Conservation (phyloP, 1,140 invertebrate genomes). For the Oscheius sp. region DNA sequence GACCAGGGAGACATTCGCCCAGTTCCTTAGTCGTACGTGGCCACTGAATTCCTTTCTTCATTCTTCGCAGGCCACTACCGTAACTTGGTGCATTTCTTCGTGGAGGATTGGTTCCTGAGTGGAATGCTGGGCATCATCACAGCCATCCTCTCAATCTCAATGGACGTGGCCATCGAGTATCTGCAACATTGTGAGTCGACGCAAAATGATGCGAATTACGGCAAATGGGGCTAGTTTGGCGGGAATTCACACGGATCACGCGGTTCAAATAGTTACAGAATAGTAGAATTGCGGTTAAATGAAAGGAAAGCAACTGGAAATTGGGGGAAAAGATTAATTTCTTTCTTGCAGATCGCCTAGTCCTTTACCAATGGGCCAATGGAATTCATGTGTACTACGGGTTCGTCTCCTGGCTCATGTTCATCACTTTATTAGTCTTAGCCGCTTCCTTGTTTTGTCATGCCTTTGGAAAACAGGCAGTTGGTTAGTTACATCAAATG, state of each 20-base stretch:
- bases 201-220: neutral
- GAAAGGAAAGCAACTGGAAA: neutral
- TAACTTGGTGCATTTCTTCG: slow-evolving; percentile 44
- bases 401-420: slow-evolving; percentile 31
- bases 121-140: slow-evolving; percentile 38
- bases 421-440: slow-evolving; percentile 32
- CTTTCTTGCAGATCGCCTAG: slow-evolving; percentile 23
- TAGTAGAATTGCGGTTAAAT: neutral
- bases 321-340: neutral
- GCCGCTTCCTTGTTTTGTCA: slow-evolving; percentile 28
- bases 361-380: slow-evolving; percentile 14
- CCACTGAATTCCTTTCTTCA: neutral
- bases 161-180: slow-evolving; percentile 43
- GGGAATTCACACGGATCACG: no score
- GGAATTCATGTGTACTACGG: slow-evolving; percentile 21
- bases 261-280: no score
- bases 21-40: slow-evolving; percentile 12
- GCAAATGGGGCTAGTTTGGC: neutral
- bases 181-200: slow-evolving; percentile 39
- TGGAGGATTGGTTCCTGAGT: slow-evolving; percentile 44
- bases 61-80: slow-evolving; percentile 39
- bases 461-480: slow-evolving; percentile 35
- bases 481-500: slow-evolving; percentile 16
- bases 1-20: slow-evolving; percentile 2
- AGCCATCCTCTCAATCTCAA: slow-evolving; percentile 39